Conservation (phyloP, 2,797 vertebrate species). For the Leucoraja ocellata region DNA sequence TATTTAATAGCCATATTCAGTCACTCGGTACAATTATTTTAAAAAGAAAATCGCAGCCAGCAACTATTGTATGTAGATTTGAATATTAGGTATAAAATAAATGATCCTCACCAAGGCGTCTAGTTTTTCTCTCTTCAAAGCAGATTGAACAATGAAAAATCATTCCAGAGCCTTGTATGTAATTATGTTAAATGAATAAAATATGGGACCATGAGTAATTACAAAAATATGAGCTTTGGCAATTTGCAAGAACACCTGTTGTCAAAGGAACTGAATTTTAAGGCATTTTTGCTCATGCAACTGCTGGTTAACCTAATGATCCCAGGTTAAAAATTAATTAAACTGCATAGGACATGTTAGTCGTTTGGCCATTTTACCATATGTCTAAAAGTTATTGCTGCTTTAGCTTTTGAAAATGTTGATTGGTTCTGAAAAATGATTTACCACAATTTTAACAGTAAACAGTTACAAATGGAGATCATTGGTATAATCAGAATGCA, state of each 20-base stretch:
- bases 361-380: conserved; percentile 3
- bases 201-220: conserved; percentile 36
- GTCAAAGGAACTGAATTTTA: conserved; percentile 33
- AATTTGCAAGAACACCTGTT: conserved; percentile 36
- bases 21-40: neutral
- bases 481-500: neutral
- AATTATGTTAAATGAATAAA: conserved; percentile 39
- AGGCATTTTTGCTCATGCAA: conserved; percentile 24
- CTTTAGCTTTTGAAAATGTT: conserved; percentile 14
- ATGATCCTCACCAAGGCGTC: conserved; percentile 32
- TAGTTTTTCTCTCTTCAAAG: conserved; percentile 33
- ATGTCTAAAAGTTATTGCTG: neutral
- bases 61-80: conserved; percentile 35
- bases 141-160: conserved; percentile 37
- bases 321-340: conserved; percentile 36
- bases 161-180: conserved; percentile 35
- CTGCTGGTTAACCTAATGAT: conserved; percentile 35
- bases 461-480: neutral
- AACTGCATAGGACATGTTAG: conserved; percentile 23
- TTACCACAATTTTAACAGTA: neutral
- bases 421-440: conserved; percentile 6
- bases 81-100: conserved; percentile 31
- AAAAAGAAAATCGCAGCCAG: conserved; percentile 32
- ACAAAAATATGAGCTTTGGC: conserved; percentile 37
- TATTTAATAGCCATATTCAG: conserved; percentile 36